phyloP scores from a whole-genome alignment of 2,113 vertebrate species.

The Mirounga angustirostris region DNA sequence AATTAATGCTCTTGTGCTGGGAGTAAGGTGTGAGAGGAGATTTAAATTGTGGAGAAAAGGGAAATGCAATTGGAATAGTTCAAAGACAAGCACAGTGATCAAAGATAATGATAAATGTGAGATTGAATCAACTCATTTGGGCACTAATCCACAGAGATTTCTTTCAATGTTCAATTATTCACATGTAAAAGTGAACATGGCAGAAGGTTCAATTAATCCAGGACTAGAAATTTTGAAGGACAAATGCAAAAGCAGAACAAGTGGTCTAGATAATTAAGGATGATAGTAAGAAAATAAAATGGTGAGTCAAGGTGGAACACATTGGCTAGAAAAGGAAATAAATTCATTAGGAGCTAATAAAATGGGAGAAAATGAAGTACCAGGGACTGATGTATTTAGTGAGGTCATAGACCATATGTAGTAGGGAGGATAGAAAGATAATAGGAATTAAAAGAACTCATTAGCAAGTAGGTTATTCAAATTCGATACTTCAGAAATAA shows the following conservation, averaged over 20 bases:
- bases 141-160: background rate
- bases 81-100: background rate
- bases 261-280: background rate
- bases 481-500: background rate
- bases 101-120: background rate
- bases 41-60: background rate
- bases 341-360: background rate
- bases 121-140: background rate
- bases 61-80: background rate
- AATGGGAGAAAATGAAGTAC: background rate
- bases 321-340: background rate
- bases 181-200: background rate
- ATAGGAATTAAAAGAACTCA: background rate
- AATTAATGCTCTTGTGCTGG: background rate
- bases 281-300: constrained; percentile 3
- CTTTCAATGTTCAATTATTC: background rate
- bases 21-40: background rate
- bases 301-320: background rate
- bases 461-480: background rate
- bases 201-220: background rate
- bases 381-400: background rate
- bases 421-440: background rate
- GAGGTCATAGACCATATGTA: background rate
- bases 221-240: background rate
- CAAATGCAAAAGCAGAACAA: background rate